Evolutionary conservation across 2,888 invertebrate species (phyloP).

Genomic region (Exocentrus adspersus): DNA sequence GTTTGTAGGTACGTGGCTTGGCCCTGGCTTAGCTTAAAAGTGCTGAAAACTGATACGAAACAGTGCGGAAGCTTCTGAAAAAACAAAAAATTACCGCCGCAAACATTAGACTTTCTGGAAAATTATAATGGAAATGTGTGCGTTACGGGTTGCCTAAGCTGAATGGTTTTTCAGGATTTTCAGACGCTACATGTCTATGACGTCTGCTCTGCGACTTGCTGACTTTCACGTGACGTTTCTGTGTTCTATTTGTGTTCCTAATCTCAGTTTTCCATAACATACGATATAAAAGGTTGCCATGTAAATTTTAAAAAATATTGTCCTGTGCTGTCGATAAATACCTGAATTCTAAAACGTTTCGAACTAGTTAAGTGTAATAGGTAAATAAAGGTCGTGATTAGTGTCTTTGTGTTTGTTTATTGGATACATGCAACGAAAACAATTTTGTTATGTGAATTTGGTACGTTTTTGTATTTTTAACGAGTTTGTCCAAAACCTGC

Average conservation of each 20-base stretch:
- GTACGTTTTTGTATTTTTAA: conserved; percentile 40
- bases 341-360: conserved; percentile 25
- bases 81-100: too few species aligned
- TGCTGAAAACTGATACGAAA: too few species aligned
- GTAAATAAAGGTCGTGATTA: conserved; percentile 19
- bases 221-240: conserved; percentile 49
- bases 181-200: conserved; percentile 17
- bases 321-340: conserved; percentile 26
- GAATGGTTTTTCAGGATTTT: not conserved
- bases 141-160: conserved; percentile 14
- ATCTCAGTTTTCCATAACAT: conserved; percentile 50
- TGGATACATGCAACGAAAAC: conserved; percentile 25
- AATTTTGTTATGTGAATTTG: conserved; percentile 41
- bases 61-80: too few species aligned
- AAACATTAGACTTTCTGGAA: too few species aligned
- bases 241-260: conserved; percentile 50
- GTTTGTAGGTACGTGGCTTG: too few species aligned
- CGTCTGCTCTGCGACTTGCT: conserved; percentile 37
- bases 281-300: conserved; percentile 48
- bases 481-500: conserved; percentile 15
- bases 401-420: conserved; percentile 34
- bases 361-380: conserved; percentile 29
- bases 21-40: too few species aligned
- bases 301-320: conserved; percentile 37
- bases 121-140: too few species aligned